A percentile compares a stretch with the other conserved stretches of the same genome.
Evolutionary conservation across 2,888 invertebrate species (phyloP).

Genomic region (Mellilla xanthometata): DNA sequence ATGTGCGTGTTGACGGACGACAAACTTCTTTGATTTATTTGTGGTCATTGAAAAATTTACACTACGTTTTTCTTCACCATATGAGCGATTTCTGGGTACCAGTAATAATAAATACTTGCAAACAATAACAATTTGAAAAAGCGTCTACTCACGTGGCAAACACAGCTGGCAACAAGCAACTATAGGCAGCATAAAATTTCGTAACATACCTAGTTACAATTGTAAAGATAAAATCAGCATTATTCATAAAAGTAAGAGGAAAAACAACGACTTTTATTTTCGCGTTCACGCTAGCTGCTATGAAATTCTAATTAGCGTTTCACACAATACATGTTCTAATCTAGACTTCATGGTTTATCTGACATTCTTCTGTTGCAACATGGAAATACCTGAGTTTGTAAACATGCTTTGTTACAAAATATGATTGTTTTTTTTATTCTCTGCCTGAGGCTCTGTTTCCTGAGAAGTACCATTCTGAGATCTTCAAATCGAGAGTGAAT

Average conservation of each 20-base stretch:
- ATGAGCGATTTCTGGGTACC: no score
- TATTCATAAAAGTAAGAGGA: constrained; percentile 21
- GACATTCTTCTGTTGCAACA: constrained; percentile 2
- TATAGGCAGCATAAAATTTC: not conserved
- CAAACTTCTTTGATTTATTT: no score
- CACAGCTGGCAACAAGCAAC: not conserved
- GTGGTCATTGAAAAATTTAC: no score
- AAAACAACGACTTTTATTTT: constrained; percentile 17
- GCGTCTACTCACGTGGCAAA: not conserved
- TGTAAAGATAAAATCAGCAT: constrained; percentile 14
- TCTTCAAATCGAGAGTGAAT: no score
- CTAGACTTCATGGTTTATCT: constrained; percentile 18
- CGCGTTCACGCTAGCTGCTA: constrained; percentile 11
- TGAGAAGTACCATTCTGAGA: no score
- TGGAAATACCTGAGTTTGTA: constrained; percentile 2
- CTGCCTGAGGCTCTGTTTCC: no score
- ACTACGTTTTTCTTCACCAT: no score
- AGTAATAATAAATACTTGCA: no score
- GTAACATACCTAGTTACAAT: constrained; percentile 3
- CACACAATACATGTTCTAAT: constrained; percentile 6
- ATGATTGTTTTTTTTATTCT: no score
- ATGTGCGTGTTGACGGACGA: no score
- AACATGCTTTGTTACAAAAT: no score
- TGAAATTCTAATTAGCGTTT: constrained; percentile 13
- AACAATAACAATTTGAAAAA: no score